These are phyloP conservation scores for Mesembrinibis cayennensis DNA, from an alignment of 2,113 vertebrate genomes.

Conservation along the genomic window DNA sequence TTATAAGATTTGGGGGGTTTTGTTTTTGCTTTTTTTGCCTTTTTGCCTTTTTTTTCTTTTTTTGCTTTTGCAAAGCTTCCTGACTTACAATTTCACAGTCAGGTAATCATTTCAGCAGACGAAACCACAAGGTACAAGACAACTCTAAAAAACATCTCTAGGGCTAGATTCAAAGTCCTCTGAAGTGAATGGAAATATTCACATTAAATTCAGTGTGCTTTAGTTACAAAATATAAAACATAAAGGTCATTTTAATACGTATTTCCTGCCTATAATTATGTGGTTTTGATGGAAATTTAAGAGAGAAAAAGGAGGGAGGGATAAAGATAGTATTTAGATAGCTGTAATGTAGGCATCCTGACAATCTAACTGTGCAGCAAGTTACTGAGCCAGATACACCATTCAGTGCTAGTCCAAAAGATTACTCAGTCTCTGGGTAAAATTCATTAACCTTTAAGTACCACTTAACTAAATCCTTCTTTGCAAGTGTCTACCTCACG, in stretches of 20 bases:
- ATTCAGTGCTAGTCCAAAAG: slow-evolving; percentile 36
- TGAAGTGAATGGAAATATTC: background rate
- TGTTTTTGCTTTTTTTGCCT: accelerated
- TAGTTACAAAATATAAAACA: background rate
- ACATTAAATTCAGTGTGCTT: background rate
- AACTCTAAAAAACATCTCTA: background rate
- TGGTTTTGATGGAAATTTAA: background rate
- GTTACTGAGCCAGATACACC: background rate
- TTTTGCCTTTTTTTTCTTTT: background rate
- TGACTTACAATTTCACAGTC: background rate
- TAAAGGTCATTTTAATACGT: background rate
- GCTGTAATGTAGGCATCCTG: background rate
- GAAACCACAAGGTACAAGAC: background rate
- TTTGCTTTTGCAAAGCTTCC: background rate
- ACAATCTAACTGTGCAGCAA: background rate
- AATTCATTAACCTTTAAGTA: slow-evolving; percentile 71
- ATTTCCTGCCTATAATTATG: background rate
- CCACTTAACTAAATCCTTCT: slow-evolving; percentile 60
- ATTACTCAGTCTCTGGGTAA: slow-evolving; percentile 50
- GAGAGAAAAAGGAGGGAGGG: background rate
- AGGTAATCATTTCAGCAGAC: background rate
- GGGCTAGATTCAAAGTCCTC: background rate
- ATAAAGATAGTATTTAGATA: background rate
- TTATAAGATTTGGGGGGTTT: background rate
- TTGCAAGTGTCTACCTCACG: slow-evolving; percentile 36